Evolutionary conservation across 1,140 invertebrate species (phyloP), one percentile per base, ranked within the genome.

Genomic region (Trissolcus basalis): DNA sequence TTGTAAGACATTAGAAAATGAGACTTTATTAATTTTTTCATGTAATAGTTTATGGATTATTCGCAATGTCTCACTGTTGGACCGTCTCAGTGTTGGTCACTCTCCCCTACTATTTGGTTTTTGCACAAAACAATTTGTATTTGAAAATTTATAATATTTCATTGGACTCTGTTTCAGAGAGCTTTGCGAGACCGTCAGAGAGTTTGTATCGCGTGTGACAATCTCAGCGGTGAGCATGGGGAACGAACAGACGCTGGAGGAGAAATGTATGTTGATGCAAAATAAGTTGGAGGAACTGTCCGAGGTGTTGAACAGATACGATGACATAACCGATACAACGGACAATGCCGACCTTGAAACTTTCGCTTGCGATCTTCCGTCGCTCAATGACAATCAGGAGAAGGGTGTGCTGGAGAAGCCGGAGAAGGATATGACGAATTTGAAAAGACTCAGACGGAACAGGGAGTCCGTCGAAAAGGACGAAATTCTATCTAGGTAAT

Each of bases 171-270:
- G 16, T 79, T 78, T 10, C 78, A 92, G 91, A 83, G 89, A 93
- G 16, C 83, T 96, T 15, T 96, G 93, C 86, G 93, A 95, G 82
- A 95, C 93, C 1, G 91, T 96, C 0, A 94, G 95, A 83, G 93
- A 95, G 63, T 93, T 96, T 82, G 91, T 93, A 11, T 79, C 90
- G 1, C 92, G 91, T 75, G 89, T 92, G 51, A 87, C 88, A 45
- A 90, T 92, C 72, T 89, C 90, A 60, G 90, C 89, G 63, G 55
- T 89, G 33, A 90, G 86, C n/a, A 87, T 89, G 71, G 19, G 19
- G 1, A 90, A 90, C 11, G 91, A 93, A 75, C 89, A 92, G 67
- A 89, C 91, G 77, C 81, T 95, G 39, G 83, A 89, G 43, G 85
- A 91, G 45, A 94, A 94, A 86, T 96, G 94, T 84, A 90, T 92